Evolutionary conservation across 37 sponge, comb jelly and placozoan genomes (phyloP).

Genomic region (Bolinopsis microptera): DNA sequence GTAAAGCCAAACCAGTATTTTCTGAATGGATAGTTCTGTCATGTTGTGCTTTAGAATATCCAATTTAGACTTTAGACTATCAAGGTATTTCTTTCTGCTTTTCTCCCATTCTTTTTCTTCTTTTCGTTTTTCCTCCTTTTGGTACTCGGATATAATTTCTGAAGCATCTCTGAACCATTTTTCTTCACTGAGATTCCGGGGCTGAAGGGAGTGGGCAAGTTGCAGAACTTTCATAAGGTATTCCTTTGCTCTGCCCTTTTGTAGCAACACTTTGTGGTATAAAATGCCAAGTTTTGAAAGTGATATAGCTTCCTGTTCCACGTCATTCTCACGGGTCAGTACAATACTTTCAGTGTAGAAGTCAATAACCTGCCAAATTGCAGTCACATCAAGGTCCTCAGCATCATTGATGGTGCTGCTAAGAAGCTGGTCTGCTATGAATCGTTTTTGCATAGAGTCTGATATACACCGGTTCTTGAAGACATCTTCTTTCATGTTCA

Average conservation of each 20-base stretch:
- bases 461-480: not conserved
- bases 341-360: not conserved
- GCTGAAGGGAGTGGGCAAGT: not conserved
- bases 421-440: not conserved
- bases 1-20: not conserved
- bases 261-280: not conserved
- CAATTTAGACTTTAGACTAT: not conserved
- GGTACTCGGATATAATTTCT: not conserved
- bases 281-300: not conserved
- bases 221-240: not conserved
- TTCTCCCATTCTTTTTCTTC: not conserved
- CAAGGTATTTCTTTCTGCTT: not conserved
- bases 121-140: not conserved
- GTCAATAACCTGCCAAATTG: not conserved
- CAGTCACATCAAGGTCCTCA: not conserved
- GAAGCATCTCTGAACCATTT: not conserved
- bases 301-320: not conserved
- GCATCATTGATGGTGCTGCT: not conserved
- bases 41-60: not conserved
- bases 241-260: not conserved
- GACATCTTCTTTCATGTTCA: not conserved
- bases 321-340: not conserved
- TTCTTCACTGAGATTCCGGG: not conserved
- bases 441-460: not conserved
- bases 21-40: not conserved